Evolutionary conservation across 2,797 vertebrate species (phyloP).

Genomic region (Melanotaenia parkinsoni): DNA sequence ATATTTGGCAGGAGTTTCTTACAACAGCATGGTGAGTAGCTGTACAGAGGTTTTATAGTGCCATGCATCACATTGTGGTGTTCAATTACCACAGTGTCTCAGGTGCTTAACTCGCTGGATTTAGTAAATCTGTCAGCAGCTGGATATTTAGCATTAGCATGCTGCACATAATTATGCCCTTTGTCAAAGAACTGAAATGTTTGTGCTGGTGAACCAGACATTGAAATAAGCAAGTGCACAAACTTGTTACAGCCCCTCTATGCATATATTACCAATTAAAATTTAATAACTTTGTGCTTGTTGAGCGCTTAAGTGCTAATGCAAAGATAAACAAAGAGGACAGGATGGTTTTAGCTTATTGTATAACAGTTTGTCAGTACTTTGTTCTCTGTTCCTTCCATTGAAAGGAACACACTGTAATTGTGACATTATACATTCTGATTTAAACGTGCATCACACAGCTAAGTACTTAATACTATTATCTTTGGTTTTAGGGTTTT

Average conservation of each 20-base stretch:
- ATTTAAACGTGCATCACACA: not conserved
- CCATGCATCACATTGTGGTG: constrained; percentile 70
- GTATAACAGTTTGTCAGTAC: not conserved
- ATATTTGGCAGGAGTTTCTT: constrained; percentile 70
- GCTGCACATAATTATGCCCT: constrained; percentile 47
- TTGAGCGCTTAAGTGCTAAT: constrained; percentile 6
- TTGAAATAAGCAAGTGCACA: constrained; percentile 29
- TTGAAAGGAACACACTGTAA: not conserved
- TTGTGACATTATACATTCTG: not conserved
- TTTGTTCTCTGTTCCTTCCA: not conserved
- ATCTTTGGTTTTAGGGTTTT: not conserved
- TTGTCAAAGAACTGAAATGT: constrained; percentile 41
- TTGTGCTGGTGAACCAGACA: constrained; percentile 52
- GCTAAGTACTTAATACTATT: not conserved
- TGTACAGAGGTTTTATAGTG: constrained; percentile 72
- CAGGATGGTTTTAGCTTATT: not conserved
- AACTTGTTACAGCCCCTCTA: not conserved
- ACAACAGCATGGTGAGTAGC: constrained; percentile 65
- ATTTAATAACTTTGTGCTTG: constrained; percentile 23
- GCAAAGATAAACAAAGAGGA: constrained; percentile 4
- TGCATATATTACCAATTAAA: constrained; percentile 25
- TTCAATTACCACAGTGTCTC: constrained; percentile 74
- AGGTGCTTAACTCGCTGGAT: constrained; percentile 72
- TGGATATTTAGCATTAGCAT: constrained; percentile 66
- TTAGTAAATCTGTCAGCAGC: constrained; percentile 72